A percentile compares a stretch with the other conserved stretches of the same genome.
Evolutionary conservation across 2,888 invertebrate genomes (phyloP).

Genomic region (Drosophila dives): DNA sequence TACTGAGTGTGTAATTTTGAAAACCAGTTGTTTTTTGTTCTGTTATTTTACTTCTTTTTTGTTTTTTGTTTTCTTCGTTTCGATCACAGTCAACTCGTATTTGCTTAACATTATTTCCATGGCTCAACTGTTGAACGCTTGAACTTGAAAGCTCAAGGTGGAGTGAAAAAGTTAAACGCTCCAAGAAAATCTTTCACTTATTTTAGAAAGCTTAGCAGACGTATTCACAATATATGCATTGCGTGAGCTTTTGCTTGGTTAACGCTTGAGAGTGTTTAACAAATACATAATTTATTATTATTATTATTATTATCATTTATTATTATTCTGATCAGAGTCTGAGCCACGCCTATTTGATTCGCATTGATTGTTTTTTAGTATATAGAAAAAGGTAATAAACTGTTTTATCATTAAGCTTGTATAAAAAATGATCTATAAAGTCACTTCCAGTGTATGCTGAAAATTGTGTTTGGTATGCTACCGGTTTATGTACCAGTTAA

Average conservation of each 20-base stretch:
- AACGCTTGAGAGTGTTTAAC: background rate
- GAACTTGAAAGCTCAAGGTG: conserved; percentile 63
- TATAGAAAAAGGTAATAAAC: background rate
- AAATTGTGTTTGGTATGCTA: too few relatives aligned
- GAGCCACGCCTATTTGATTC: background rate
- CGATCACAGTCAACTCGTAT: conserved; percentile 35
- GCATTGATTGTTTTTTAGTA: background rate
- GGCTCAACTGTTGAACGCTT: conserved; percentile 61
- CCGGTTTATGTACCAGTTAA: too few relatives aligned
- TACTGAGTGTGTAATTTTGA: conserved; percentile 41
- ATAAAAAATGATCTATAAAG: too few relatives aligned
- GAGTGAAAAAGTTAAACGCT: conserved; percentile 10
- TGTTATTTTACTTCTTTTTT: conserved; percentile 17
- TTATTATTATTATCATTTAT: background rate
- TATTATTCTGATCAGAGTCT: background rate
- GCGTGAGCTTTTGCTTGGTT: conserved; percentile 1
- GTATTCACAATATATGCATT: background rate
- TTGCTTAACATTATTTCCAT: conserved; percentile 73
- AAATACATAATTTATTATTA: background rate
- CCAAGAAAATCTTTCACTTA: conserved; percentile 37
- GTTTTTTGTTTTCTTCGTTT: conserved; percentile 19
- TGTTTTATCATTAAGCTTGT: background rate
- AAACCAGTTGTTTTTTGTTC: conserved; percentile 65
- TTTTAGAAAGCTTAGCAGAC: conserved; percentile 11
- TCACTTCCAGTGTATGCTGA: too few relatives aligned